These are phyloP conservation scores for Grammomys dolichurus DNA, from an alignment of 2,113 vertebrate species.

Conservation along the genomic window DNA sequence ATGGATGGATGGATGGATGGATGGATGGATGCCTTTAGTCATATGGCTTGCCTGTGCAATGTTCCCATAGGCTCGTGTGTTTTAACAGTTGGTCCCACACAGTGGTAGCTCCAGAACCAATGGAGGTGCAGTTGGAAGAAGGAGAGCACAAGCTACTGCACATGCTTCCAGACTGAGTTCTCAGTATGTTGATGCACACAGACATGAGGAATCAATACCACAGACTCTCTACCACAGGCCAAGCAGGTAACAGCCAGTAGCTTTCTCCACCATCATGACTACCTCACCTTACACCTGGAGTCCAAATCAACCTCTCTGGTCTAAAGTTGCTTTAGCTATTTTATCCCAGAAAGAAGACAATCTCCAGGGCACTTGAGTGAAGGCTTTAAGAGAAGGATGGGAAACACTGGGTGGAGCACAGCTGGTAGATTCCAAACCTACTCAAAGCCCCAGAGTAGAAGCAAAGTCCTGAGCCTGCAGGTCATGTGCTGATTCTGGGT, in stretches of 20 bases:
- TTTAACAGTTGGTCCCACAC: neutral
- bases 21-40: neutral
- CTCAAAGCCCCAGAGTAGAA: neutral
- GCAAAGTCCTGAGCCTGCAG: neutral
- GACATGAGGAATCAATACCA: neutral
- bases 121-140: neutral
- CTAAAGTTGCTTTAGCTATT: neutral
- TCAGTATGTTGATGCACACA: neutral
- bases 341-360: neutral
- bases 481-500: neutral
- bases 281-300: neutral
- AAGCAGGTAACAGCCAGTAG: neutral
- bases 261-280: neutral
- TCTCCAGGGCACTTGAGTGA: neutral
- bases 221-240: neutral
- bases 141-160: neutral
- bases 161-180: neutral
- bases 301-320: neutral
- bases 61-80: no score
- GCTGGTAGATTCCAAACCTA: neutral
- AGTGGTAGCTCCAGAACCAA: neutral
- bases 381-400: neutral
- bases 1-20: no score
- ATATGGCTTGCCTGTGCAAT: no score
- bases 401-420: neutral